A percentile compares a stretch with the other conserved stretches of the same genome.
phyloP scores from a whole-genome alignment of 2,113 vertebrate species.

The Hippocampus mohnikei region DNA sequence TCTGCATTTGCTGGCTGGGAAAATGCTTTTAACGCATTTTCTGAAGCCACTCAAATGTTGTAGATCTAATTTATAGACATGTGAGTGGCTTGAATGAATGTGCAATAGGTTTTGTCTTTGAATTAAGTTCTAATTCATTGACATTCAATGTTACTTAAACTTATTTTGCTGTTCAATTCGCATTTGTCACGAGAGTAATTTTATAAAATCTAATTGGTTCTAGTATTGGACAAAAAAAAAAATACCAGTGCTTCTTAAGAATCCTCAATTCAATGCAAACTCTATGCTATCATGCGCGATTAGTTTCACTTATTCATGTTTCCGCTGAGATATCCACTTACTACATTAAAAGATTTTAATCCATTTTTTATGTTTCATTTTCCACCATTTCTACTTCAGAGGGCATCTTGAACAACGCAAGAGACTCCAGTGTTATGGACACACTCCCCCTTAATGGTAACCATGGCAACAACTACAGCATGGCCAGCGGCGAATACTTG shows the following conservation, averaged over 20 bases:
- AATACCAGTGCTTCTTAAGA: conserved; percentile 31
- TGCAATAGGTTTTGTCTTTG: conserved; percentile 5
- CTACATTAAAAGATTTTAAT: conserved; percentile 14
- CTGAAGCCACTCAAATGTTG: not conserved
- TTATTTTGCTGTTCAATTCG: conserved; percentile 8
- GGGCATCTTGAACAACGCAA: conserved; percentile 98
- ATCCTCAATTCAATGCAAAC: conserved; percentile 35
- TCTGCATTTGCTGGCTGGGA: not conserved
- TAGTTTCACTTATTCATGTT: conserved; percentile 31
- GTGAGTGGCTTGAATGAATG: not conserved
- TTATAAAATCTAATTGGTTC: conserved; percentile 34
- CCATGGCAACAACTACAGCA: conserved; percentile 97
- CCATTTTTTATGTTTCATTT: not conserved
- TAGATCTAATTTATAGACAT: not conserved
- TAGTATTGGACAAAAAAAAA: conserved; percentile 26
- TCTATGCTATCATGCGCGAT: conserved; percentile 36
- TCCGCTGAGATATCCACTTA: conserved; percentile 5
- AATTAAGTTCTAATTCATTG: conserved; percentile 6
- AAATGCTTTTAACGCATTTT: not conserved
- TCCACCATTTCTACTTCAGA: conserved; percentile 74
- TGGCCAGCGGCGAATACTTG: conserved; percentile 93
- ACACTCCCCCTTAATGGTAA: conserved; percentile 99
- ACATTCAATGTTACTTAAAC: conserved; percentile 13
- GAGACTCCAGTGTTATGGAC: conserved; percentile 99
- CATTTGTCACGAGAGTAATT: conserved; percentile 18